Conservation (phyloP, 1,140 invertebrate genomes). For the Globodera ellingtonae region DNA sequence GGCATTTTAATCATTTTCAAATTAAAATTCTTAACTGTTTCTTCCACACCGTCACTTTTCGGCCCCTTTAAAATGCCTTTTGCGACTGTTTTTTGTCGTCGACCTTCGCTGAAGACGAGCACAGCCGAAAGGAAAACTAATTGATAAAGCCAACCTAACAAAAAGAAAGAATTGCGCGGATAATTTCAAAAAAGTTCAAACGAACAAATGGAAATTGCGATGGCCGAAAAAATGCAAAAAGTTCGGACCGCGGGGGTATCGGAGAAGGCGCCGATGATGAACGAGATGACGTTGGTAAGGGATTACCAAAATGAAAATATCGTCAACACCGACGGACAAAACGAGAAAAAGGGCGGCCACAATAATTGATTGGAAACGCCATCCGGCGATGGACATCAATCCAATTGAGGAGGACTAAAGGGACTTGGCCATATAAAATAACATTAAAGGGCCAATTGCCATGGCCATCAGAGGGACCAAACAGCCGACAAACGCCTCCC, state of each 20-base stretch:
- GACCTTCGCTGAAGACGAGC: slow-evolving; percentile 76
- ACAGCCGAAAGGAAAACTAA: slow-evolving; percentile 88
- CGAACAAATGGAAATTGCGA: slow-evolving; percentile 82
- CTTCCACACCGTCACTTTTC: not conserved
- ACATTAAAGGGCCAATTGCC: not conserved
- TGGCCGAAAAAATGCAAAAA: slow-evolving; percentile 82
- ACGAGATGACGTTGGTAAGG: slow-evolving; percentile 92
- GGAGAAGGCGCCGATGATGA: slow-evolving; percentile 87
- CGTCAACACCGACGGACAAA: slow-evolving; percentile 64
- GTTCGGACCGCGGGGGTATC: slow-evolving; percentile 87
- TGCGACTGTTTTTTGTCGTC: slow-evolving; percentile 9
- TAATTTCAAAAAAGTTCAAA: slow-evolving; percentile 68
- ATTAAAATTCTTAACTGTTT: not conserved
- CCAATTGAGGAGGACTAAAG: slow-evolving; percentile 49
- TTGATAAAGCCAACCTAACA: slow-evolving; percentile 73
- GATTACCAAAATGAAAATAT: slow-evolving; percentile 73
- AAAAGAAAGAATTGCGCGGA: not conserved
- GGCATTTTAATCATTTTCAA: not conserved
- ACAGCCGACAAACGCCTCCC: slow-evolving; percentile 61
- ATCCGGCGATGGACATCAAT: slow-evolving; percentile 49
- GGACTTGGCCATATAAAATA: not conserved
- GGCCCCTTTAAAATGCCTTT: not conserved
- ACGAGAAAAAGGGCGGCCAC: slow-evolving; percentile 61
- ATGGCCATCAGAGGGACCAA: slow-evolving; percentile 59
- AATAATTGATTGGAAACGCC: slow-evolving; percentile 58